phyloP scores from a whole-genome alignment of 2,888 invertebrate genomes.

The Herminia tarsipennalis region DNA sequence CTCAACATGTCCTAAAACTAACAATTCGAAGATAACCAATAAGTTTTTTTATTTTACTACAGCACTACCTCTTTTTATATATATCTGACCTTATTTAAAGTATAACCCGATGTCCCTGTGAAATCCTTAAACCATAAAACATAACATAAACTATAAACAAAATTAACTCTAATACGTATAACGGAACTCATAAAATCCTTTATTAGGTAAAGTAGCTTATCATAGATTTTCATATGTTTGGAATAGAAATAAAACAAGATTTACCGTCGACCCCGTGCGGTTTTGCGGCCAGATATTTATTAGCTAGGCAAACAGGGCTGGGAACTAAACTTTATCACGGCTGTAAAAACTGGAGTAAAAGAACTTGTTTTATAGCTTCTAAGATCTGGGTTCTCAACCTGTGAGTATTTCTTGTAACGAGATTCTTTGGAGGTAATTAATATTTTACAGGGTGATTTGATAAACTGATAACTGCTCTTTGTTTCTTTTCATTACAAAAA shows the following conservation, averaged over 20 bases:
- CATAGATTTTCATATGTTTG: conserved; percentile 39
- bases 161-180: conserved; percentile 6
- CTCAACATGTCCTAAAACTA: no score
- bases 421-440: no score
- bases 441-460: no score
- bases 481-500: no score
- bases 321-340: conserved; percentile 11
- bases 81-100: neutral
- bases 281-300: conserved; percentile 48
- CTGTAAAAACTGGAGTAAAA: conserved; percentile 4
- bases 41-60: no score
- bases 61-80: no score
- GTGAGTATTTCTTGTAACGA: no score
- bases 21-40: no score
- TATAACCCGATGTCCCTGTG: neutral
- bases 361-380: conserved; percentile 8
- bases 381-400: no score
- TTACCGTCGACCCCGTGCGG: conserved; percentile 30
- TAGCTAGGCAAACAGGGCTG: conserved; percentile 41
- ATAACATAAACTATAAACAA: conserved; percentile 3
- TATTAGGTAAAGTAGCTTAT: conserved; percentile 38
- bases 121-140: neutral
- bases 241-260: conserved; percentile 43
- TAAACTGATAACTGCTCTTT: no score
- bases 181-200: conserved; percentile 17